These are phyloP conservation scores for Tetramorium alpestre DNA, from an alignment of 1,140 invertebrate species.

Conservation along the genomic window DNA sequence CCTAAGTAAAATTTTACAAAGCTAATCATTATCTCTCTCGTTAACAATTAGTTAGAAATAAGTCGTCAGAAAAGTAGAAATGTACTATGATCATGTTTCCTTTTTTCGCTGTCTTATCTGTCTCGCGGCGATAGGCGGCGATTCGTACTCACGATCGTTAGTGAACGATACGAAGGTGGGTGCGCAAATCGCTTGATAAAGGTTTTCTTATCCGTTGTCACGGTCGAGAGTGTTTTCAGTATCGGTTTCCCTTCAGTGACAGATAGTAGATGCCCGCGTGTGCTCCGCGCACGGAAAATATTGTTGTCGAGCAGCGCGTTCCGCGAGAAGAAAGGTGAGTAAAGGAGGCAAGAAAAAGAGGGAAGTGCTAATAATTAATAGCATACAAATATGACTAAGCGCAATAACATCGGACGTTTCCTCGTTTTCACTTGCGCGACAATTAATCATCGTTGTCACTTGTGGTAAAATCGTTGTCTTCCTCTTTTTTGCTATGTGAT, in stretches of 20 bases:
- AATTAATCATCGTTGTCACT: neutral
- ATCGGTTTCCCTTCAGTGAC: neutral
- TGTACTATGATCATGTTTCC: neutral
- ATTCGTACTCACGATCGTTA: constrained; percentile 10
- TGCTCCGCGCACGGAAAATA: neutral
- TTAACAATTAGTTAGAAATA: neutral
- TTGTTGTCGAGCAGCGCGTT: neutral
- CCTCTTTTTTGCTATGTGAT: neutral
- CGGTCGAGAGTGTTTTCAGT: constrained; percentile 26
- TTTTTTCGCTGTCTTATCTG: constrained; percentile 53
- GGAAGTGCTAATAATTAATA: neutral
- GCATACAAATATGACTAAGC: neutral
- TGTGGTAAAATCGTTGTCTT: neutral
- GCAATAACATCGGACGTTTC: neutral
- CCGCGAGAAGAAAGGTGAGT: neutral
- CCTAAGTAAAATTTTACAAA: neutral
- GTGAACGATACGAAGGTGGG: constrained; percentile 36
- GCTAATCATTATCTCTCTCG: neutral
- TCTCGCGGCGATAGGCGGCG: constrained; percentile 23
- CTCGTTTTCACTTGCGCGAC: neutral
- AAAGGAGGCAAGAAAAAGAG: neutral
- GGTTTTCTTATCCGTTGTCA: constrained; percentile 60
- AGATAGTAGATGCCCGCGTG: neutral
- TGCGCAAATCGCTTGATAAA: constrained; percentile 58
- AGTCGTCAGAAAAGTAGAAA: neutral